Evolutionary conservation across 2,113 vertebrate species (phyloP), one percentile per base, ranked within the genome.

Genomic region (Rhynchomys soricoides): DNA sequence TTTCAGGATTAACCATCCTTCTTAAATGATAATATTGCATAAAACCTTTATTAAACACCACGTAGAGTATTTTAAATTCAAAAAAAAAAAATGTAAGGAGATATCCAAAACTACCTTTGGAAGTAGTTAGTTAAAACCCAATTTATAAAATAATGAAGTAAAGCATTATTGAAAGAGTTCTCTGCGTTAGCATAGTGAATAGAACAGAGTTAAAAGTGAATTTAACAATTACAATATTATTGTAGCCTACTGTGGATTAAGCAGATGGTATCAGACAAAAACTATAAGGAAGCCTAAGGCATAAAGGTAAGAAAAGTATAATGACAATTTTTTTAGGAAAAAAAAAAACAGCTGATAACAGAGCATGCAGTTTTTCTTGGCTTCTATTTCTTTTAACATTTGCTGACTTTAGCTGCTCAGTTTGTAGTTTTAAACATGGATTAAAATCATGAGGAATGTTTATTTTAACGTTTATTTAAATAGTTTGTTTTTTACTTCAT

Each of bases 91-190:
- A 45, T 43, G 59, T 34, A 82, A 50, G n/a, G 34, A 87, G 3
- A 82, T 7, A 55, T 1, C 5, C 73, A 78, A 96, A 85, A 17
- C 50, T 3, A 79, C 48, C 7, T 70, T 87, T 90, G 7, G n/a
- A 87, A 79, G 79, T 16, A 64, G 10, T 90, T 66, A 45, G 15
- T n/a, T 88, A 78, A 57, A 40, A 16, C 40, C 55, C 3, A 85
- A 79, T 92, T 91, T 95, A 94, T 68, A 70, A 79, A 50, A 92
- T 37, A 93, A 83, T 93, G 81, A 94, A 89, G 83, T 77, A 66
- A 86, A 95, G 86, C 34, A 93, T 91, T 71, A 10, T 85, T 94
- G 11, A 88, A 48, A 89, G 37, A 91, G 89, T 89, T 89, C 89
- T n/a, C 24, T 94, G 24, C 37, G 86, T 91, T 17, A 40, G 0